Evolutionary conservation across 2,888 invertebrate genomes (phyloP).

Genomic region (Nymphalis urticae): DNA sequence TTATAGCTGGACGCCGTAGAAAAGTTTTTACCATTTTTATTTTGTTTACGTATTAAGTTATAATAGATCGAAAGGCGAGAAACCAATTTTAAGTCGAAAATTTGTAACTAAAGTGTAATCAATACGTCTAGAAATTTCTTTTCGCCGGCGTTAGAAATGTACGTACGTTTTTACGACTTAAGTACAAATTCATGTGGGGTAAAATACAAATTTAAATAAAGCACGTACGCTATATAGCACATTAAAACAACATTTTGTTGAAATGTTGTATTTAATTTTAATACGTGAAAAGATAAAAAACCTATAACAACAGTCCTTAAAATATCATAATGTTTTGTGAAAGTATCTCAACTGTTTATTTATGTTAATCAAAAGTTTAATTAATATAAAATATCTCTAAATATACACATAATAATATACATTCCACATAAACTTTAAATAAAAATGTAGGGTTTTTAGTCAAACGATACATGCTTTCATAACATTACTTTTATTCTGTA

Average conservation of each 20-base stretch:
- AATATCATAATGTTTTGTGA: too few species aligned
- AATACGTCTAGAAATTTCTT: conserved; percentile 2
- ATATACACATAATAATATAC: neutral
- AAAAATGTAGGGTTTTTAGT: neutral
- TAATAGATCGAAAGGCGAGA: neutral
- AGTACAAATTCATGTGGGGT: conserved; percentile 2
- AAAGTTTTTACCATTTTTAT: too few species aligned
- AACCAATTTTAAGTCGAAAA: neutral
- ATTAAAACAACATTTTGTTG: conserved; percentile 3
- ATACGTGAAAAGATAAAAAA: too few species aligned
- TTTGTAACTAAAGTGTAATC: neutral
- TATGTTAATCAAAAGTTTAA: too few species aligned
- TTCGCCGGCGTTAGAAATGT: neutral
- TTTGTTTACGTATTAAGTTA: neutral
- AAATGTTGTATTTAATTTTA: neutral
- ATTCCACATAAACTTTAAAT: neutral
- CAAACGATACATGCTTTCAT: conserved; percentile 15
- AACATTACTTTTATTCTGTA: conserved; percentile 30
- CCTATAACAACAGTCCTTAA: too few species aligned
- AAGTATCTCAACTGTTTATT: too few species aligned
- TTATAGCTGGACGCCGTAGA: too few species aligned
- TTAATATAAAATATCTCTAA: too few species aligned
- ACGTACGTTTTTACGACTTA: conserved; percentile 11
- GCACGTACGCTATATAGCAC: neutral
- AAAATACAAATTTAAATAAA: neutral